These are phyloP conservation scores for Sinopyrophorus schimmeli DNA, from an alignment of 2,888 invertebrate species.

Conservation along the genomic window DNA sequence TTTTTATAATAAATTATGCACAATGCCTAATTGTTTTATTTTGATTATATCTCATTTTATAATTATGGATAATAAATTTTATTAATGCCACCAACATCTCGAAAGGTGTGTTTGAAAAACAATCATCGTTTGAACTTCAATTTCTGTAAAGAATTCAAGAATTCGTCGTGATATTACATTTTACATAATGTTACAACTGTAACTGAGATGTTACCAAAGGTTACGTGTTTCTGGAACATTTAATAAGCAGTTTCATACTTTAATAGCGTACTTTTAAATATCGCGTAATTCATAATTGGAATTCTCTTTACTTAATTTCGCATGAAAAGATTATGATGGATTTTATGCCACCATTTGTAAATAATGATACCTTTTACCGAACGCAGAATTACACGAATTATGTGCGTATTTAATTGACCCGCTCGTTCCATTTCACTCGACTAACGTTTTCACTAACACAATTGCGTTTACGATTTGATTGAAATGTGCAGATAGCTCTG, in stretches of 20 bases:
- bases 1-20: too few relatives aligned
- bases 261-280: conserved; percentile 12
- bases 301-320: not conserved
- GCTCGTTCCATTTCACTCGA: not conserved
- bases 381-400: too few relatives aligned
- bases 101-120: conserved; percentile 6
- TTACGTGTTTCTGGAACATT: conserved; percentile 10
- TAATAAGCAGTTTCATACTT: conserved; percentile 13
- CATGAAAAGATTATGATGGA: not conserved
- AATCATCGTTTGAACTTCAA: not conserved
- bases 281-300: not conserved
- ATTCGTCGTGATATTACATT: conserved; percentile 8
- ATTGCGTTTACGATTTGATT: not conserved
- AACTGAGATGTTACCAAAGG: conserved; percentile 11
- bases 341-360: too few relatives aligned
- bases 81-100: conserved; percentile 4
- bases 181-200: conserved; percentile 14
- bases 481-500: not conserved
- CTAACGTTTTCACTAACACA: not conserved
- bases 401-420: too few relatives aligned
- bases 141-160: not conserved
- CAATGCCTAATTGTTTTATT: too few relatives aligned
- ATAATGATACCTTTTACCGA: too few relatives aligned
- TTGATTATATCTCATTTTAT: too few relatives aligned
- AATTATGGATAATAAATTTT: conserved; percentile 7